These are phyloP conservation scores for Melanargia galathea DNA, from an alignment of 2,888 invertebrate genomes.

Conservation along the genomic window DNA sequence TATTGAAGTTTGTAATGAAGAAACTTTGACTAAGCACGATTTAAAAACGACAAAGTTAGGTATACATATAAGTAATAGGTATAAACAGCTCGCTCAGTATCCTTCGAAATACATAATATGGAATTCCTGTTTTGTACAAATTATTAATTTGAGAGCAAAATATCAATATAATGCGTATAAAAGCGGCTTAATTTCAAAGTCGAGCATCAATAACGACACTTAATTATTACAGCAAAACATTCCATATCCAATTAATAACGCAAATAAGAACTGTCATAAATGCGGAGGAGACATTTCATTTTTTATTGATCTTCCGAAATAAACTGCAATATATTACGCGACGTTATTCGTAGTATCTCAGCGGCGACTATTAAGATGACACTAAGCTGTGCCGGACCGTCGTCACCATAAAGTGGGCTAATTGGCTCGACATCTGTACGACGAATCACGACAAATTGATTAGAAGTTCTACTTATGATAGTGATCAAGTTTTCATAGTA, in stretches of 20 bases:
- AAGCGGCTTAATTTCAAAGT: not conserved
- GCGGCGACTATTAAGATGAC: constrained; percentile 31
- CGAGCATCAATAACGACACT: not conserved
- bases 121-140: not conserved
- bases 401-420: constrained; percentile 31
- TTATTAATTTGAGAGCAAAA: not conserved
- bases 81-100: no score
- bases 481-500: not conserved
- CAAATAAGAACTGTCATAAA: constrained; percentile 17
- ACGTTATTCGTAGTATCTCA: constrained; percentile 32
- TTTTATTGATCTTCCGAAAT: constrained; percentile 13
- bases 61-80: no score
- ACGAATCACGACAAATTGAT: constrained; percentile 8
- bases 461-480: not conserved
- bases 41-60: no score
- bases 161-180: not conserved
- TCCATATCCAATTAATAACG: constrained; percentile 15
- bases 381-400: constrained; percentile 24
- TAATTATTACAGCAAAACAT: constrained; percentile 10
- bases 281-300: constrained; percentile 11
- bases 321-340: constrained; percentile 18
- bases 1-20: not conserved
- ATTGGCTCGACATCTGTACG: constrained; percentile 20
- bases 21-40: no score
- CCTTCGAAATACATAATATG: not conserved